Base-by-base conservation (phyloP, 1,140 invertebrate species). In the Caligus rogercresseyi region DNA sequence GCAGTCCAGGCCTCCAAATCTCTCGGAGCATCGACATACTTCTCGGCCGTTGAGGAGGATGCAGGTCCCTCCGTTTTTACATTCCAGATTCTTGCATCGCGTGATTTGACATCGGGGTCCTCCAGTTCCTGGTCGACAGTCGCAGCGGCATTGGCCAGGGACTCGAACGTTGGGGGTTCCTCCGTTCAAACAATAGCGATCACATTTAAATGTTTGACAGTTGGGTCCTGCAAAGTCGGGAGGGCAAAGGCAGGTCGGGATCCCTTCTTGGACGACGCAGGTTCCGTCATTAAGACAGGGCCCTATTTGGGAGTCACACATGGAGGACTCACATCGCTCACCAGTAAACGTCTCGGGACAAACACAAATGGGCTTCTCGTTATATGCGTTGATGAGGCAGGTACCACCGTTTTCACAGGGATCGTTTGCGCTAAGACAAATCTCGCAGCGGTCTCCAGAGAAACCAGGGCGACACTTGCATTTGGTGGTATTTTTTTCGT, bases 371-470 rank as follows among this genome's bases (percentile, higher is more conserved):
- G 68, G 54, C 59, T 66, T 64, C 60, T 63, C 66, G 64, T 65
- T 62, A 26, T 63, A 60, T 43, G 65, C 66, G 25, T 67, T 63
- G 13, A 58, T 21, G 62, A 70, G 67, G 70, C 81, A 83, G 3
- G 71, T 77, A 1, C 80, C 81, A 14, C 75, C 74, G 69, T 83
- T 82, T n/a, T 73, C 68, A 66, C 78, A 78, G 65, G 76, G 78
- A 16, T 73, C 69, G n/a, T 79, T 79, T 31, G 74, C 70, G 2
- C 74, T 70, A 14, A 78, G 71, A 1, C 74, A 75, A 16, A 70
- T 76, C 70, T 85, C 81, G 71, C 84, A 86, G 1, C 79, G 72
- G 31, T 78, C 74, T 2, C 84, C 84, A 0, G 78, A 78, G 78
- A 79, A 85, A 16, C 79, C 76, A 3, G 77, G 70, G 18, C 75